A percentile compares a stretch with the other conserved stretches of the same genome.
These are phyloP conservation scores for Nilaparvata lugens DNA, from an alignment of 1,140 invertebrate species.

Conservation along the genomic window DNA sequence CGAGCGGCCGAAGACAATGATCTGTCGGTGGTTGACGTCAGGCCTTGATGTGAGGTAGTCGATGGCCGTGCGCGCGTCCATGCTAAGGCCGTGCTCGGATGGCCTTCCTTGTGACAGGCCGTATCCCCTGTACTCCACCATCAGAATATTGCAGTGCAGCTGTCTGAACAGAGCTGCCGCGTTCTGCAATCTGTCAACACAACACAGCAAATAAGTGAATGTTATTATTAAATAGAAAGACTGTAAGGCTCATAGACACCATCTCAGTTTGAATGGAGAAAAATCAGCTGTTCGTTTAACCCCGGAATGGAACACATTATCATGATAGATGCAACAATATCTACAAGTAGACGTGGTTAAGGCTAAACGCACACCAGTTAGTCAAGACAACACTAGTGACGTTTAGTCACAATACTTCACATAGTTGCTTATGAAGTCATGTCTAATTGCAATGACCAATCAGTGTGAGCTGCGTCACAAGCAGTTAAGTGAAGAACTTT, in stretches of 20 bases:
- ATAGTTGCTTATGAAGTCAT: too few species aligned
- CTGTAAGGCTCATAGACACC: not conserved
- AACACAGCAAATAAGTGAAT: slow-evolving; percentile 13
- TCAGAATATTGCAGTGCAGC: slow-evolving; percentile 73
- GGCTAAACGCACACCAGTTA: not conserved
- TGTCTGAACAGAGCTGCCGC: slow-evolving; percentile 67
- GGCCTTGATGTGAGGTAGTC: slow-evolving; percentile 69
- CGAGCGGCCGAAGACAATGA: slow-evolving; percentile 89
- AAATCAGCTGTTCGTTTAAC: too few species aligned
- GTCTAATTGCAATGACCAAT: too few species aligned
- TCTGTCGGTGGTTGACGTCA: slow-evolving; percentile 75
- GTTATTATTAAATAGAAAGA: not conserved
- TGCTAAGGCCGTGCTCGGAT: slow-evolving; percentile 75
- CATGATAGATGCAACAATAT: too few species aligned
- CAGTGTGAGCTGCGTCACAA: too few species aligned
- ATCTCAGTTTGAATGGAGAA: not conserved
- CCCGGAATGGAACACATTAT: too few species aligned
- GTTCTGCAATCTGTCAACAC: slow-evolving; percentile 54
- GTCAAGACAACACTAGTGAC: not conserved
- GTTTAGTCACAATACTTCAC: not conserved
- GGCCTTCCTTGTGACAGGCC: slow-evolving; percentile 84
- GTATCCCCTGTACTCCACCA: slow-evolving; percentile 91
- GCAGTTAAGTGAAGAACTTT: too few species aligned
- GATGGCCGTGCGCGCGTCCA: slow-evolving; percentile 78
- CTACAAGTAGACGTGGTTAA: too few species aligned